phyloP scores from a whole-genome alignment of 2,888 invertebrate species.

The Blera fallax region DNA sequence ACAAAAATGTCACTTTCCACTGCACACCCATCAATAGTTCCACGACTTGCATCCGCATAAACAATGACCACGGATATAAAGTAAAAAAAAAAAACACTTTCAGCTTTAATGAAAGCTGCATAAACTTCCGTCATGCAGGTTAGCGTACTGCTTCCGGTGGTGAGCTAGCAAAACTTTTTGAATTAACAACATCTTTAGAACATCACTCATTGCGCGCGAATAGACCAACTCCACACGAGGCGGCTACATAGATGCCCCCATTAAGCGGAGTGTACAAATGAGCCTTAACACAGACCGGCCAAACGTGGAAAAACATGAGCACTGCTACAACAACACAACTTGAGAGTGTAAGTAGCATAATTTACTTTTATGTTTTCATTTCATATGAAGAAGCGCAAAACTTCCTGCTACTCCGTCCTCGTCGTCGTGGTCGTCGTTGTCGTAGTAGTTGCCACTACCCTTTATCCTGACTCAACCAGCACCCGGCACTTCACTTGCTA shows the following conservation, averaged over 20 bases:
- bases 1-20: neutral
- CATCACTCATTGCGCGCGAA: constrained; percentile 64
- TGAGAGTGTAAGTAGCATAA: constrained; percentile 66
- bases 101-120: constrained; percentile 56
- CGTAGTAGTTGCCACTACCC: no score
- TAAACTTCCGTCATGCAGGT: constrained; percentile 66
- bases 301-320: constrained; percentile 2
- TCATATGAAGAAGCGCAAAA: constrained; percentile 66
- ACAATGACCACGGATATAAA: constrained; percentile 43
- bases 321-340: constrained; percentile 38
- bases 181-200: constrained; percentile 71
- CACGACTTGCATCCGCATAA: constrained; percentile 25
- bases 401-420: constrained; percentile 36
- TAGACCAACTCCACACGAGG: constrained; percentile 33
- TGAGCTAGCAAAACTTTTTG: constrained; percentile 57
- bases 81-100: constrained; percentile 3
- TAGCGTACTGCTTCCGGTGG: constrained; percentile 54
- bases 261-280: constrained; percentile 51
- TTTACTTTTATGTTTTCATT: constrained; percentile 72
- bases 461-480: neutral
- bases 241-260: constrained; percentile 46
- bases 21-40: constrained; percentile 39
- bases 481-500: constrained; percentile 15
- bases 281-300: constrained; percentile 38
- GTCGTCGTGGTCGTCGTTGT: neutral